These are phyloP conservation scores for Miniopterus natalensis DNA, from an alignment of 2,113 vertebrate species.

Conservation along the genomic window DNA sequence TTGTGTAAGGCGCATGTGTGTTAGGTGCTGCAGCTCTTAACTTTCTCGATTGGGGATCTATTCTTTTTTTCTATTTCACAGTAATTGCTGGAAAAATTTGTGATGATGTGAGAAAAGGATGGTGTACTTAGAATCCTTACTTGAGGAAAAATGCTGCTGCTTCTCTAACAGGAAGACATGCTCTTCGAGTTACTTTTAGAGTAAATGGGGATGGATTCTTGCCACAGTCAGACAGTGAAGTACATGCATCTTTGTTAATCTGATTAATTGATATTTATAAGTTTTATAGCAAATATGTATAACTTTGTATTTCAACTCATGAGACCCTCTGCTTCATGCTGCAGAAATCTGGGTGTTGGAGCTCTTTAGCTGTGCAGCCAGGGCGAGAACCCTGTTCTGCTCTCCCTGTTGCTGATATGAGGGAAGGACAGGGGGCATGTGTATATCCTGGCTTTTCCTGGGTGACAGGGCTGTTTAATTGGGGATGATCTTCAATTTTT, in stretches of 20 bases:
- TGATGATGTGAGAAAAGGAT: constrained; percentile 4
- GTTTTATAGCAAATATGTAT: not conserved
- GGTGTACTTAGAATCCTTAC: not conserved
- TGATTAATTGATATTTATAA: not conserved
- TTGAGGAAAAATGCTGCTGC: not conserved
- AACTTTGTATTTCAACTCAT: not conserved
- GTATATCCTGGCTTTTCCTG: not conserved
- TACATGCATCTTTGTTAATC: constrained; percentile 1
- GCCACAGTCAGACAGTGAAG: not conserved
- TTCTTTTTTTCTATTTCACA: not conserved
- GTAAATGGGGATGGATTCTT: not conserved
- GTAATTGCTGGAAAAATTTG: not conserved
- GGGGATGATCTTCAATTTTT: constrained; percentile 21
- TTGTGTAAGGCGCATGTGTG: not conserved
- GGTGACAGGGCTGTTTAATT: not conserved
- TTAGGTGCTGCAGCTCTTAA: not conserved
- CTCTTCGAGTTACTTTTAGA: not conserved
- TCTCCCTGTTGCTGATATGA: not conserved
- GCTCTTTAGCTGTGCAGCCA: not conserved
- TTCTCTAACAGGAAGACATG: not conserved
- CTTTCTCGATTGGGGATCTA: not conserved
- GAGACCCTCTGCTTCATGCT: not conserved
- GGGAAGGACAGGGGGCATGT: not conserved
- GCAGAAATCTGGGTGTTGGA: not conserved
- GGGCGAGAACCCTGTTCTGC: not conserved